Percentiles rank a stretch among this genome's conserved stretches.
phyloP scores from a whole-genome alignment of 2,888 invertebrate species.

The Megamerina dolium region DNA sequence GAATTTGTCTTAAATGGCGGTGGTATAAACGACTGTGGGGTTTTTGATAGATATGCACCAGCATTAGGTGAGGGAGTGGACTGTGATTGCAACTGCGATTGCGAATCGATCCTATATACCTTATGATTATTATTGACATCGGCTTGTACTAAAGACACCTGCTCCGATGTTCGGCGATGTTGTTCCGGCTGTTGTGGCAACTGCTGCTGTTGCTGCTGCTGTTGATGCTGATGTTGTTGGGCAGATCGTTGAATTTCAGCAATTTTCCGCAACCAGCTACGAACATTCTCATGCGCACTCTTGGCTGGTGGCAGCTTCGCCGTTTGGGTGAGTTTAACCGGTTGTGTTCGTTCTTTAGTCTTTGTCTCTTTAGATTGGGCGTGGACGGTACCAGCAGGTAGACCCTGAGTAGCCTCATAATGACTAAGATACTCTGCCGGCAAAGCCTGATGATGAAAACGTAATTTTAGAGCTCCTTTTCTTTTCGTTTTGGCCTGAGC shows the following conservation, averaged over 20 bases:
- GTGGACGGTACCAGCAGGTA: constrained; percentile 29
- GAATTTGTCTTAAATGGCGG: neutral
- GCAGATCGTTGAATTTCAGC: constrained; percentile 61
- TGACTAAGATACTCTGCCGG: constrained; percentile 74
- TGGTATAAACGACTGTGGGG: neutral
- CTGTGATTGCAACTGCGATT: neutral
- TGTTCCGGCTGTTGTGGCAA: neutral
- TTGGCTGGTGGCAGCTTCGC: constrained; percentile 35
- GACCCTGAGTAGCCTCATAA: constrained; percentile 66
- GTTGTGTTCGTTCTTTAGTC: constrained; percentile 21
- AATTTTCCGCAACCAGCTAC: constrained; percentile 69
- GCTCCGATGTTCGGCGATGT: neutral
- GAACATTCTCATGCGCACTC: constrained; percentile 60
- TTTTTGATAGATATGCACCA: constrained; percentile 10
- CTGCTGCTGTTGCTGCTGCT: constrained; percentile 17
- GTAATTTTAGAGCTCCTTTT: constrained; percentile 62
- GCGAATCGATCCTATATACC: neutral
- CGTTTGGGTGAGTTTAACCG: constrained; percentile 20
- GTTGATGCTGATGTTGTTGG: constrained; percentile 18
- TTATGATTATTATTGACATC: constrained; percentile 16
- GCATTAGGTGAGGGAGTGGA: neutral
- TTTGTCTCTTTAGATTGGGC: constrained; percentile 1
- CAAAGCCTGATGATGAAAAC: constrained; percentile 74
- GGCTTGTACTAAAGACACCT: no score
- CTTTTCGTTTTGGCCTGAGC: constrained; percentile 15